These are phyloP conservation scores for Rhea pennata DNA, from an alignment of 2,113 vertebrate species.

Conservation along the genomic window DNA sequence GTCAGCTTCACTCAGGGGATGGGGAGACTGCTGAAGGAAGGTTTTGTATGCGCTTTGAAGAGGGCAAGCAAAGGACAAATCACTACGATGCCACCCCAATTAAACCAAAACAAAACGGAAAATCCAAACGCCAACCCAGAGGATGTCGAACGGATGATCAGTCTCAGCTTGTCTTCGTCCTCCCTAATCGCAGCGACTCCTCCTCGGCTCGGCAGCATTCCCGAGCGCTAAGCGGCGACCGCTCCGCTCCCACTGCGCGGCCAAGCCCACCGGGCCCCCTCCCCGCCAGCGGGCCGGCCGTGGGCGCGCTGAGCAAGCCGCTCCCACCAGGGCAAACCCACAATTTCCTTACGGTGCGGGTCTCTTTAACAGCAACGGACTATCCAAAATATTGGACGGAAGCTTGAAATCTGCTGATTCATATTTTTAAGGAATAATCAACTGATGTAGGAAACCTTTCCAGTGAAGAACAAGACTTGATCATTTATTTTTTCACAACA, in stretches of 20 bases:
- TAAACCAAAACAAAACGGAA: neutral
- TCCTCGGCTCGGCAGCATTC: neutral
- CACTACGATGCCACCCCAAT: neutral
- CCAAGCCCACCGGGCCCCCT: neutral
- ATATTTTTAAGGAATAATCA: neutral
- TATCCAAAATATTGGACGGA: neutral
- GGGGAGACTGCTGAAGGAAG: neutral
- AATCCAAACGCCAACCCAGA: neutral
- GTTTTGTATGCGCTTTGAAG: neutral
- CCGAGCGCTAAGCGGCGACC: neutral
- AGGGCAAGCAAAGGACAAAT: neutral
- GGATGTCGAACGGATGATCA: neutral
- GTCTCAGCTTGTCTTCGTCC: neutral
- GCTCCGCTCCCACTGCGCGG: neutral
- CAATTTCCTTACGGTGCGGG: neutral
- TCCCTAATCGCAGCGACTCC: neutral
- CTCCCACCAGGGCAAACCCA: neutral
- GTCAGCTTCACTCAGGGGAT: neutral
- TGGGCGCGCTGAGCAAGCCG: fast-evolving
- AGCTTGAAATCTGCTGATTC: neutral
- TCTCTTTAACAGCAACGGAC: neutral
- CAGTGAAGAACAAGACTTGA: neutral
- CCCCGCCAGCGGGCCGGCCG: neutral
- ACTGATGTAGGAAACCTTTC: neutral
- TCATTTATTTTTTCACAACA: neutral